Evolutionary conservation across 2,888 invertebrate species (phyloP).

Genomic region (Cephus pulcher): DNA sequence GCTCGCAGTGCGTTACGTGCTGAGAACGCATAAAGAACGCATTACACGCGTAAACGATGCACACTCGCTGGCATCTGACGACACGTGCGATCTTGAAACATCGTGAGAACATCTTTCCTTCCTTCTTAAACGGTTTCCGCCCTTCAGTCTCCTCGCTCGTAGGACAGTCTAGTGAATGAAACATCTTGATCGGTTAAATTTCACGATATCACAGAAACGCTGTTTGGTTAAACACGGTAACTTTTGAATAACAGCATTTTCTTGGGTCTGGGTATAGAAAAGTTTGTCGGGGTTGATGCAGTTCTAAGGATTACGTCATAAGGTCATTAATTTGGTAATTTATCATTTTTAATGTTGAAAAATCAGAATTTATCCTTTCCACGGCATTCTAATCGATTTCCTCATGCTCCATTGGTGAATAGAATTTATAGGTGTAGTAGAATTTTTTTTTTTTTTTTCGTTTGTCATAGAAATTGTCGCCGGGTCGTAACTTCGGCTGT

Average conservation of each 20-base stretch:
- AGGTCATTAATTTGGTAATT: background rate
- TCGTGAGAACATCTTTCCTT: conserved; percentile 32
- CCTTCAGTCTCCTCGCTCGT: background rate
- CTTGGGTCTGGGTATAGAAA: background rate
- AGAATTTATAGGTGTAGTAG: background rate
- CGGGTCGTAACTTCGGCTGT: background rate
- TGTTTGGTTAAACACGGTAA: background rate
- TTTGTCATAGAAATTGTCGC: background rate
- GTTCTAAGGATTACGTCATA: background rate
- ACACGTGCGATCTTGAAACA: conserved; percentile 30
- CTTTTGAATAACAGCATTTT: background rate
- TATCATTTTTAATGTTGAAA: background rate
- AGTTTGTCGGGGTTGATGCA: background rate
- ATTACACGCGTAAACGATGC: conserved; percentile 18
- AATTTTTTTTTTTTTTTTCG: no score
- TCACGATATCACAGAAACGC: background rate
- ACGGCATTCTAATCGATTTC: background rate
- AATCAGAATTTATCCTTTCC: background rate
- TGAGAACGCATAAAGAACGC: conserved; percentile 31
- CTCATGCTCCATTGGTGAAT: background rate
- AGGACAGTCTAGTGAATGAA: background rate
- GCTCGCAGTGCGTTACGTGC: conserved; percentile 30
- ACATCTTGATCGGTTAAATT: background rate
- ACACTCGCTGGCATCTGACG: conserved; percentile 7
- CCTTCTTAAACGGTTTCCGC: background rate